Conservation (phyloP, 2,113 vertebrate genomes). For the Carassius auratus region DNA sequence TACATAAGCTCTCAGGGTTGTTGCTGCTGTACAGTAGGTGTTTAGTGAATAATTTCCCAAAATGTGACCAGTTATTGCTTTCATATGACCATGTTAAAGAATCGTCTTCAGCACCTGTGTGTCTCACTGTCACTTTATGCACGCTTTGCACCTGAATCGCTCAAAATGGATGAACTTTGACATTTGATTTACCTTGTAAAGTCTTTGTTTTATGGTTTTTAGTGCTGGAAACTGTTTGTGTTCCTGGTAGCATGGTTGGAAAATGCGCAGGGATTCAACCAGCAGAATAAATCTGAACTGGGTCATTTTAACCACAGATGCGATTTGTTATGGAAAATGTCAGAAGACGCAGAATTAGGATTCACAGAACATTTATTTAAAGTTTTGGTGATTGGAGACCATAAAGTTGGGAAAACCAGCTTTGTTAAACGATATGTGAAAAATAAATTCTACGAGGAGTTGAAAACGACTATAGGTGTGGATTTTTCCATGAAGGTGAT, state of each 20-base stretch:
- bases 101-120: not conserved
- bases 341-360: conserved; percentile 21
- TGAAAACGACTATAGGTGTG: conserved; percentile 31
- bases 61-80: conserved; percentile 24
- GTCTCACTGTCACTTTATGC: conserved; percentile 22
- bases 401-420: conserved; percentile 7
- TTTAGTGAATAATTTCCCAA: conserved; percentile 17
- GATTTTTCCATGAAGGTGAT: conserved; percentile 85
- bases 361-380: conserved; percentile 31
- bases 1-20: conserved; percentile 44
- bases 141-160: not conserved
- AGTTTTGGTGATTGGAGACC: conserved; percentile 13
- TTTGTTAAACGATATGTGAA: conserved; percentile 5
- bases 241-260: not conserved
- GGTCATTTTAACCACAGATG: not conserved
- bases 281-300: not conserved
- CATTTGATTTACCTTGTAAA: not conserved
- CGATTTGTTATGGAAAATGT: not conserved
- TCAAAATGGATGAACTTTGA: not conserved
- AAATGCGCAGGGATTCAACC: not conserved
- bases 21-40: not conserved
- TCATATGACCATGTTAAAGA: conserved; percentile 33
- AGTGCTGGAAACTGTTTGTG: not conserved
- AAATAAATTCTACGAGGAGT: conserved; percentile 16
- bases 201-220: not conserved